Evolutionary conservation across 2,888 invertebrate species (phyloP), one percentile per base, ranked within the genome.

Genomic region (Exocentrus adspersus): DNA sequence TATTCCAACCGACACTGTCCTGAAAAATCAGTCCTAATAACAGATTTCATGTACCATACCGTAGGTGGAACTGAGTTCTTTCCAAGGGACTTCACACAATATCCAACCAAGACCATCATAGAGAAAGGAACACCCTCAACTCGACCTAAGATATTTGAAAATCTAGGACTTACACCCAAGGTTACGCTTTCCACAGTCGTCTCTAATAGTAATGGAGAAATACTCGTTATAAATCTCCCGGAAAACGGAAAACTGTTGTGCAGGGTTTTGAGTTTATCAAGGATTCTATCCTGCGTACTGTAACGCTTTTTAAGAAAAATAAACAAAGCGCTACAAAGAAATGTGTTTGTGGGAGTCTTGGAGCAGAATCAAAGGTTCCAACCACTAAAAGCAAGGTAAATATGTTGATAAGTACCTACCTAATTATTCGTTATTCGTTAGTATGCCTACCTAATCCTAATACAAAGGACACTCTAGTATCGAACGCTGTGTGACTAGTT

Each of bases 61-160:
- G n/a, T n/a, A 1, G 98, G 98, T 19, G 99, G 99, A 1, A 99
- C 98, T 0, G 99, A 99, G 0, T 91, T 98, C 77, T 87, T 94
- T n/a, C 85, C 87, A 0, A 85, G 97, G 68, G 99, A 99, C 87
- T 93, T 98, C 1, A 99, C 99, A 1, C 99, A 98, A 0, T 98
- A 99, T 85, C 97, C 96, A 1, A 94, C 94, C 0, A 89, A 85
- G 77, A 84, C 86, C 21, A 85, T 95, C 12, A 88, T 95, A 52
- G 86, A 90, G 46, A 91, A 89, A 77, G 91, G 95, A 83, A 92
- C 94, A 6, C 90, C 92, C 28, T 56, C 79, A 16, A 58, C 70
- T 1, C 68, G 71, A 37, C 70, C 73, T 0, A 72, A 78, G 70
- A 57, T 76, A 17, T 65, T 73, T 3, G 76, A 68, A 60, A 78